These are phyloP conservation scores for Alentia gelatinosa DNA, from an alignment of 2,888 invertebrate genomes.

Conservation along the genomic window DNA sequence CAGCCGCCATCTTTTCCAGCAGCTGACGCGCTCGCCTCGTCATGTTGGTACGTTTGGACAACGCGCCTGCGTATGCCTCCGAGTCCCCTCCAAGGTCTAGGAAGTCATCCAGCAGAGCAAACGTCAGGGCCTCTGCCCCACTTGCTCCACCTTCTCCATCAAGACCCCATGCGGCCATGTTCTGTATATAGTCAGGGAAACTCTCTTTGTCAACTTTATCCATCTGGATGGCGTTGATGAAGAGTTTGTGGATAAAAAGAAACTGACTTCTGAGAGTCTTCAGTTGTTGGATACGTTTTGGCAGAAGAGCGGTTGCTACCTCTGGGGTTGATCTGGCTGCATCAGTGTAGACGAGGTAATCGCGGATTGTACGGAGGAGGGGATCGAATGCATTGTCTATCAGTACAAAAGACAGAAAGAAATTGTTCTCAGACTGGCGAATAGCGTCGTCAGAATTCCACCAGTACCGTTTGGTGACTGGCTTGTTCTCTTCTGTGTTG, in stretches of 20 bases:
- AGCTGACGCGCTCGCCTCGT: not conserved
- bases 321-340: not conserved
- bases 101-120: not conserved
- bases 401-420: not conserved
- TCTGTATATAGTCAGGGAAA: slow-evolving; percentile 23
- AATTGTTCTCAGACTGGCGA: not conserved
- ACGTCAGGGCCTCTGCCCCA: not conserved
- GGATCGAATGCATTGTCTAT: slow-evolving; percentile 5
- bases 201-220: not conserved
- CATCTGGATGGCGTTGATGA: slow-evolving; percentile 7
- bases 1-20: not conserved
- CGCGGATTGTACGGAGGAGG: not conserved
- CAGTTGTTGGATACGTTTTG: not conserved
- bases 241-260: not conserved
- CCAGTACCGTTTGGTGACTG: not conserved
- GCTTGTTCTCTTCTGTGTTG: not conserved
- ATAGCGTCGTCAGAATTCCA: not conserved
- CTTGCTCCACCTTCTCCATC: not conserved
- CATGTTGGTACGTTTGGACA: not conserved
- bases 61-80: not conserved
- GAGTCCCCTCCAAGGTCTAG: not conserved
- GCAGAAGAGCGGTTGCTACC: not conserved
- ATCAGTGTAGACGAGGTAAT: not conserved
- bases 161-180: slow-evolving; percentile 21
- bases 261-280: not conserved